Conservation (phyloP, 92 coral and sea anemone species). For the Diadumene lineata region DNA sequence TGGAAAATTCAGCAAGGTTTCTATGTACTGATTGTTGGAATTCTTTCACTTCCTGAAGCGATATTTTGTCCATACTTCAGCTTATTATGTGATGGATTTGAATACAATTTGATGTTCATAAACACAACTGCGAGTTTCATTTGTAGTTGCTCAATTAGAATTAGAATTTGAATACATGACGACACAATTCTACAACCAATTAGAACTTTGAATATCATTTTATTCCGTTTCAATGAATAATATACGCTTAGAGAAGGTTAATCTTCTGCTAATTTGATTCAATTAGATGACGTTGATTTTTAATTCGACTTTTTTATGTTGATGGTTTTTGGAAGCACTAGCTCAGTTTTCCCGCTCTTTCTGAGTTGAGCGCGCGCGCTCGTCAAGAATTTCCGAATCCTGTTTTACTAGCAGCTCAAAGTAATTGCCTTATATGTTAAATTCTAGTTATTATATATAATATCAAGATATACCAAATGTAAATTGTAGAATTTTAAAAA, state of each 20-base stretch:
- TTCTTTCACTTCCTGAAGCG: not conserved
- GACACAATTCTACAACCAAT: slow-evolving; percentile 6
- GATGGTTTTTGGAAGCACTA: not conserved
- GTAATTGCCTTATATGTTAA: too few species aligned
- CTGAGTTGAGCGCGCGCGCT: not conserved
- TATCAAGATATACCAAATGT: too few species aligned
- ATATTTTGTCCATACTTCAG: not conserved
- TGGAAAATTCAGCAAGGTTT: not conserved
- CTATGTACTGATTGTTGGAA: not conserved
- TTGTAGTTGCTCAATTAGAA: not conserved
- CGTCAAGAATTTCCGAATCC: slow-evolving; percentile 5
- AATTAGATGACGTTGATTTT: too few species aligned
- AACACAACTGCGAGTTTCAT: not conserved
- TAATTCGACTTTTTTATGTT: not conserved
- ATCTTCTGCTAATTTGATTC: too few species aligned
- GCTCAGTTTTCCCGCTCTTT: slow-evolving; percentile 6
- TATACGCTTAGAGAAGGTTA: too few species aligned
- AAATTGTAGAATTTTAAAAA: too few species aligned
- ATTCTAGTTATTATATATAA: too few species aligned
- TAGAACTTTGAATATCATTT: too few species aligned
- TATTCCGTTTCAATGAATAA: too few species aligned
- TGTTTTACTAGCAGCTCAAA: not conserved
- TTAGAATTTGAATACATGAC: slow-evolving; percentile 19
- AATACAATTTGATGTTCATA: not conserved
- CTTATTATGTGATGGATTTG: not conserved